Base-by-base conservation (phyloP, 2,888 invertebrate species). In the Unio pictorum region DNA sequence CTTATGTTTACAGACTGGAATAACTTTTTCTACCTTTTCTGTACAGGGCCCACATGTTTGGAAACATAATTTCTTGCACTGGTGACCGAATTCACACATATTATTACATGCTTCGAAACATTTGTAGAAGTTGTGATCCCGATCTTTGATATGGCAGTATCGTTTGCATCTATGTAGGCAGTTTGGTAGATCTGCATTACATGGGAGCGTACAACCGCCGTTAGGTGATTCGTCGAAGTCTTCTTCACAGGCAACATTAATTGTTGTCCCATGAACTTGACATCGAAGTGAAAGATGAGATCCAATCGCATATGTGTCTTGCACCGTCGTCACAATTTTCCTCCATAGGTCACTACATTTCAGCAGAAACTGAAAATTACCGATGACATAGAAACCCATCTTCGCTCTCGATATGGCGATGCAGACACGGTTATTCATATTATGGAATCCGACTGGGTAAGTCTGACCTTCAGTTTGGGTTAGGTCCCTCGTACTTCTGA, bases 351-450 rank as follows among this genome's bases (percentile, higher is more conserved):
- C 60, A 56, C 80, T 81, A 30, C 79, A 69, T 56, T 68, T 56
- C 56, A 63, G 58, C 4, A 85, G 68, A 8, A 79, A 65, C 15
- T 64, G 57, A 64, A 84, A 86, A 75, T 90, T 89, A 30, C 89
- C 90, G 58, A 90, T 75, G 3, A 86, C 83, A 76, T 82, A 90
- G n/a, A 90, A 71, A 0, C 90, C 90, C 54, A 75, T 80, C 65
- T 86, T 87, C 1, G 90, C 90, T 55, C 90, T 73, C 18, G 90
- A 89, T 61, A 90, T 68, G 23, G 88, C 84, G 7, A 90, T 89
- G 70, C 88, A 88, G 26, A 89, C 79, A 67, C 89, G 73, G 75
- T 90, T 90, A 64, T 84, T 77, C 55, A 81, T 72, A 30, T 73
- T 74, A 11, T 83, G 68, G 77, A 90, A 90, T 4, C 90, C 90